These are phyloP conservation scores for Sinopyrophorus schimmeli DNA, from an alignment of 2,888 invertebrate genomes.

Conservation along the genomic window DNA sequence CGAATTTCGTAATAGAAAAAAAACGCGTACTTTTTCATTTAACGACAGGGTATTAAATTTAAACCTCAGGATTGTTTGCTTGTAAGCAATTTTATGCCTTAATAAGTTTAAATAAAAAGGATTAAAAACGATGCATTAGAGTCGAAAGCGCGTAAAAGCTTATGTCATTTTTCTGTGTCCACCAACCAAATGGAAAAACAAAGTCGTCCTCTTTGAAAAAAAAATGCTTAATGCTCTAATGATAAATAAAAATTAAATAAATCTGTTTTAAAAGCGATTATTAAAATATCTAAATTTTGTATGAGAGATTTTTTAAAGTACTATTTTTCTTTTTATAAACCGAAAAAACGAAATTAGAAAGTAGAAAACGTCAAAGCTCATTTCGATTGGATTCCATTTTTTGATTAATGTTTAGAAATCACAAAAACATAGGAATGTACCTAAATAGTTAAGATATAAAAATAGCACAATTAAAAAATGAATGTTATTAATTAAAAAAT, in stretches of 20 bases:
- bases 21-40: slow-evolving; percentile 14
- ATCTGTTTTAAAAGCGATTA: slow-evolving; percentile 1
- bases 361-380: no score
- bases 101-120: slow-evolving; percentile 14
- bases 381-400: slow-evolving; percentile 3
- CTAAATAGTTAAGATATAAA: slow-evolving; percentile 14
- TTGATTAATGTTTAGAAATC: slow-evolving; percentile 5
- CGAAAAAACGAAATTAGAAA: slow-evolving; percentile 7
- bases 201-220: slow-evolving; percentile 14
- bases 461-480: slow-evolving; percentile 26
- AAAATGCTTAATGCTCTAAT: slow-evolving; percentile 14
- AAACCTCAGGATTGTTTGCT: slow-evolving; percentile 23
- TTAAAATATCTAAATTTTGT: background rate
- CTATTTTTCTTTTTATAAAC: slow-evolving; percentile 5
- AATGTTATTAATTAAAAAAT: slow-evolving; percentile 22
- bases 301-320: slow-evolving; percentile 4
- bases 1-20: no score
- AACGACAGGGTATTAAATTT: slow-evolving; percentile 25
- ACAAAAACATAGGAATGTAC: slow-evolving; percentile 15
- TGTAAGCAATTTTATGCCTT: slow-evolving; percentile 21
- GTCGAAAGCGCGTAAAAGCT: slow-evolving; percentile 1
- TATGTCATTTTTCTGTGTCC: slow-evolving; percentile 7
- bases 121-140: slow-evolving; percentile 2
- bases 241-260: slow-evolving; percentile 5
- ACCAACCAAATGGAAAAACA: slow-evolving; percentile 2